Percentiles rank a stretch among this genome's conserved stretches.
Conservation (phyloP, 1,140 invertebrate species). For the Steinernema feltiae region DNA sequence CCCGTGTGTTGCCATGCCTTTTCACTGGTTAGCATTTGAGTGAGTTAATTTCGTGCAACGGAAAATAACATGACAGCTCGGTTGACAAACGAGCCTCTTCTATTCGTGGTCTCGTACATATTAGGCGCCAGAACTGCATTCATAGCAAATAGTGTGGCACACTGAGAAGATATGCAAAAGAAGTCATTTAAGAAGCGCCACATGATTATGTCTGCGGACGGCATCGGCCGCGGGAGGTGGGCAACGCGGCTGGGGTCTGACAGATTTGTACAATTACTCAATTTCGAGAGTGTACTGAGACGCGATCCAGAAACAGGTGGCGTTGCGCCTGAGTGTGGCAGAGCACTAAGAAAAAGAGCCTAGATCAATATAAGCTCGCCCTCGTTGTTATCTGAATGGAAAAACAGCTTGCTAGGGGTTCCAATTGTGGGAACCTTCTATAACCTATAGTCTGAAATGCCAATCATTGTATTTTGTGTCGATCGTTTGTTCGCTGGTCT, state of each 20-base stretch:
- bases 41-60: not conserved
- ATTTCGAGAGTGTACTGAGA: not conserved
- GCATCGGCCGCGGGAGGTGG: too few relatives aligned
- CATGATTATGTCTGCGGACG: too few relatives aligned
- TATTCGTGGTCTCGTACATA: too few relatives aligned
- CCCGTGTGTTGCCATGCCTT: not conserved
- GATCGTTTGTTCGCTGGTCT: too few relatives aligned
- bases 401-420: not conserved
- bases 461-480: too few relatives aligned
- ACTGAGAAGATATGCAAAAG: too few relatives aligned
- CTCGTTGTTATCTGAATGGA: slow-evolving; percentile 13
- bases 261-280: too few relatives aligned
- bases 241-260: too few relatives aligned
- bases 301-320: not conserved
- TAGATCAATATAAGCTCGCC: slow-evolving; percentile 10
- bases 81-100: too few relatives aligned
- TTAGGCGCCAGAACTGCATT: too few relatives aligned
- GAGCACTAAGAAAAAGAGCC: slow-evolving; percentile 11
- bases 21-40: not conserved
- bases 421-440: not conserved
- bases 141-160: not conserved
- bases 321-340: slow-evolving; percentile 1
- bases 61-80: not conserved
- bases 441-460: too few relatives aligned
- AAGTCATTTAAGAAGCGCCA: too few relatives aligned